Evolutionary conservation across 2,113 vertebrate species (phyloP).

Genomic region (Marmota flaviventris): DNA sequence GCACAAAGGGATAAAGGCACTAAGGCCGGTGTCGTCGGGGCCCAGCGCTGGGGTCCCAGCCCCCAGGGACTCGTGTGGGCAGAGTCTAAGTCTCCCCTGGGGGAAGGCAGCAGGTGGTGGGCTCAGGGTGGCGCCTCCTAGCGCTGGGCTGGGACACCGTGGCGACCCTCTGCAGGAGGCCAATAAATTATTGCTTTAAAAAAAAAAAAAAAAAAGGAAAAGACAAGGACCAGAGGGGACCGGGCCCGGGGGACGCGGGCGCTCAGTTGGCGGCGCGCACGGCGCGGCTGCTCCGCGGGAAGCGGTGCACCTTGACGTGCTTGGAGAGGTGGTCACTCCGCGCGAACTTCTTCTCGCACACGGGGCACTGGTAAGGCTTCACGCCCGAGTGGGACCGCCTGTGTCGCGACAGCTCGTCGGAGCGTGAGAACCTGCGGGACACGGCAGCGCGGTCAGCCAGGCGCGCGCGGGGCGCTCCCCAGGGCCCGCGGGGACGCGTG

Average conservation of each 20-base stretch:
- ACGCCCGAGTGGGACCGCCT: slow-evolving; percentile 98
- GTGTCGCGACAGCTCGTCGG: slow-evolving; percentile 97
- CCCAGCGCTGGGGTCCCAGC: neutral
- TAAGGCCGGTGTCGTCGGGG: neutral
- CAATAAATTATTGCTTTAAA: slow-evolving; percentile 94
- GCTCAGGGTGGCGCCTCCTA: neutral
- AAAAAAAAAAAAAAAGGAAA: slow-evolving; percentile 56
- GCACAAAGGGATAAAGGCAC: neutral
- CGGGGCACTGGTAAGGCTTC: slow-evolving; percentile 97
- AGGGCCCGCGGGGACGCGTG: neutral
- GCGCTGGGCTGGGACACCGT: slow-evolving; percentile 69
- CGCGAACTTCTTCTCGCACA: slow-evolving; percentile 99
- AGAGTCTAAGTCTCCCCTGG: neutral
- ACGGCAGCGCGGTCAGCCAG: slow-evolving; percentile 26
- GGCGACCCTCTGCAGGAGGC: slow-evolving; percentile 80
- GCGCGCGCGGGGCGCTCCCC: neutral
- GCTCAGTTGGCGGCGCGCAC: slow-evolving; percentile 94
- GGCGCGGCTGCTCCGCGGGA: slow-evolving; percentile 96
- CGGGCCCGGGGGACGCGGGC: no score
- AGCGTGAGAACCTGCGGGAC: slow-evolving; percentile 95
- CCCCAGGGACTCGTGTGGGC: neutral
- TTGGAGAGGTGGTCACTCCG: slow-evolving; percentile 99
- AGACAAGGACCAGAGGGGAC: no score
- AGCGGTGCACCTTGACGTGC: slow-evolving; percentile 99
- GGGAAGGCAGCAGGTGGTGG: neutral